A percentile compares a stretch with the other conserved stretches of the same genome.
Conservation (phyloP, 1,140 invertebrate species). For the Anoplolepis gracilipes region DNA sequence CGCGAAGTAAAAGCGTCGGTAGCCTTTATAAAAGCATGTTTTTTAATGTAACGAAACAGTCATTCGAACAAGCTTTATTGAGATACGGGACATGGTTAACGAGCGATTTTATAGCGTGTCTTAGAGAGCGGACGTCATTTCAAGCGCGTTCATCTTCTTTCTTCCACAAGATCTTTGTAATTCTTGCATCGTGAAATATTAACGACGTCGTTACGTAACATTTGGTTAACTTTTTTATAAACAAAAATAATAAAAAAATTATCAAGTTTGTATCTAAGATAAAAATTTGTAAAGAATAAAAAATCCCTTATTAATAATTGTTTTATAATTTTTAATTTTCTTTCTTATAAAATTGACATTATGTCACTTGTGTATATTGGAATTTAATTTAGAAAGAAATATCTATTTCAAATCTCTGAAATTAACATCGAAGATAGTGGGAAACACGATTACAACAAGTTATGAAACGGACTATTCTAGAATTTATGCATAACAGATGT, state of each 20-base stretch:
- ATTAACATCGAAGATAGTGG: not conserved
- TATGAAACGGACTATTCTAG: not conserved
- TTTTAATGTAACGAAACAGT: constrained; percentile 41
- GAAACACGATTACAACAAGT: not conserved
- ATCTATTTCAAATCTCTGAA: not conserved
- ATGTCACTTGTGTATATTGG: not conserved
- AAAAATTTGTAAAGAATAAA: not conserved
- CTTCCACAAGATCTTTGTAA: constrained; percentile 24
- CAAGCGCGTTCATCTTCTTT: constrained; percentile 21
- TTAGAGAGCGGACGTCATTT: constrained; percentile 29
- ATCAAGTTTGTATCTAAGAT: not conserved
- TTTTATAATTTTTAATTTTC: not conserved
- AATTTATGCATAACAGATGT: not conserved
- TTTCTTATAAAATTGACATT: not conserved
- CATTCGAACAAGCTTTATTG: constrained; percentile 41
- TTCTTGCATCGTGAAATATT: constrained; percentile 20
- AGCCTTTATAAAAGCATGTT: not conserved
- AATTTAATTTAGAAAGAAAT: not conserved
- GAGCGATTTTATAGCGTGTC: constrained; percentile 36
- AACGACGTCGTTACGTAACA: constrained; percentile 33
- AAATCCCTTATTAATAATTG: not conserved
- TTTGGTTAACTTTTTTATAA: not conserved
- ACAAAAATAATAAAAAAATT: not conserved
- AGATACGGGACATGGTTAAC: constrained; percentile 14
- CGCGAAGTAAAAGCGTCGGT: constrained; percentile 21